Evolutionary conservation across 2,888 invertebrate genomes (phyloP), one percentile per base, ranked within the genome.

Genomic region (Kryphioiulus occultus): DNA sequence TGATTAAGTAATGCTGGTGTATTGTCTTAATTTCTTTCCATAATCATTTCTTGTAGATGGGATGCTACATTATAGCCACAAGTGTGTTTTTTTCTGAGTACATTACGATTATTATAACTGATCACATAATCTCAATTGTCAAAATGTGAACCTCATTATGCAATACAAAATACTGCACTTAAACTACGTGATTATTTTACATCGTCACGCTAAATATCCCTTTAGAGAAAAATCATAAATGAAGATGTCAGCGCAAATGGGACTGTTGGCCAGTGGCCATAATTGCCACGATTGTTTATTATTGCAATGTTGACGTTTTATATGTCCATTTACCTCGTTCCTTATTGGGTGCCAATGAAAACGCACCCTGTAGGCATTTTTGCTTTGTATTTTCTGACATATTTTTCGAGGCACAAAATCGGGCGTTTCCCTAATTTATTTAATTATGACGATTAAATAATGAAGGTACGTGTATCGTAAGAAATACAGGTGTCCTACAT

Each of bases 381-480:
- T 78, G n/a, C 30, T 32, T 15, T 30, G n/a, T n/a, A n/a, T 9
- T 78, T 17, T 32, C 78, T 78, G 30, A 78, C 78, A 78, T 68
- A 53, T 68, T 26, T 78, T 78, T 78, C 17, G 26, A 4, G 59
- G 30, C 78, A 17, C 78, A 30, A 78, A 78, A 17, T 32, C 30
- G 78, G 78, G 78, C 78, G 78, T 78, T 78, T 78, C 30, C 78
- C 78, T 78, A 78, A 78, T 78, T 26, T 78, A 30, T 78, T 30
- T 78, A 78, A 78, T 78, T 78, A 78, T 78, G 78, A 78, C 78
- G 26, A 78, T 78, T 78, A 78, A 78, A 78, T 78, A 78, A 78
- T 78, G 68, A 68, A 68, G 26, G 4, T 26, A 26, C n/a, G n/a
- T n/a, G 35, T 35, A 35, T 78, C 15, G 26, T 30, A 78, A 78